Evolutionary conservation across 2,888 invertebrate genomes (phyloP), one percentile per base, ranked within the genome.

Genomic region (Campopleginae sp.): DNA sequence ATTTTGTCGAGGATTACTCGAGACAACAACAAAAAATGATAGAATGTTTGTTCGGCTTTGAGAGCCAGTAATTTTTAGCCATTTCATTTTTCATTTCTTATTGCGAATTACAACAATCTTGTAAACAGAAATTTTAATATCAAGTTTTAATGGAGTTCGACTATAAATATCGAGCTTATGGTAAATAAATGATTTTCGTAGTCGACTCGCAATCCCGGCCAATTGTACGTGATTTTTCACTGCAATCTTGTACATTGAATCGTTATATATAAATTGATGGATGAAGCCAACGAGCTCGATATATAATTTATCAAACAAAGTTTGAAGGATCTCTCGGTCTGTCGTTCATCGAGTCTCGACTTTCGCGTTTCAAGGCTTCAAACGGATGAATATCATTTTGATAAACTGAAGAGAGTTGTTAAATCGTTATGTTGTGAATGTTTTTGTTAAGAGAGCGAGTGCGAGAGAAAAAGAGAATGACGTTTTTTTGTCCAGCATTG

Each of bases 281-380:
- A 19, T n/a, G 51, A 23, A 70, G 78, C 74, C 74, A 72, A 74
- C 48, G 54, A 74, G 54, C 19, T 42, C 65, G 72, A 78, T 78
- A 70, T 70, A 81, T 81, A 75, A 85, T 81, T 85, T 78, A 84
- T 81, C 42, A 27, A 51, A 58, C 14, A 78, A 81, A 81, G 77
- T 78, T 75, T 68, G 61, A 74, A 68, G 74, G 74, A 58, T 79
- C 46, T 46, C 19, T 61, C 14, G 31, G 17, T 48, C 27, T 8
- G 14, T 6, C 44, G 12, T 23, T 27, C n/a, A 17, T 70, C 48
- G 54, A 72, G 54, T 72, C 33, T 33, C 27, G 74, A 80, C 75
- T 80, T 74, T 83, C 48, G 68, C 74, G 77, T 72, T 75, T 79
- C 74, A 79, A 75, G 75, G 48, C 58, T 80, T 17, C 19, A 46